Evolutionary conservation across 2,113 vertebrate species (phyloP), one percentile per base, ranked within the genome.

Genomic region (Psophia crepitans): DNA sequence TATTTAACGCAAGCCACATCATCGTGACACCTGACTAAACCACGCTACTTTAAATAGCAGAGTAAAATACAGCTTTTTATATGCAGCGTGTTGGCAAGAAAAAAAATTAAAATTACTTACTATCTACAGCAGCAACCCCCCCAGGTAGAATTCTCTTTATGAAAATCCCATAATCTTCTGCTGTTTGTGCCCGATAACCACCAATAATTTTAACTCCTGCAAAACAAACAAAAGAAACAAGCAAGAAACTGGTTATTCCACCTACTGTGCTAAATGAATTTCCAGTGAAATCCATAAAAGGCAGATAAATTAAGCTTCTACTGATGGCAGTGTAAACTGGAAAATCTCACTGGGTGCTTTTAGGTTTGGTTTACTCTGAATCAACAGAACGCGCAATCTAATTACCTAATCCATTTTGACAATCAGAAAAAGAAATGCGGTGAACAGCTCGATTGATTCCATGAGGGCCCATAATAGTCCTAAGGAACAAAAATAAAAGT

Each of bases 141-240:
- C 98, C 98, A 8, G 97, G 97, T 1, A 99, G 97, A 94, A 99
- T 97, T 81, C 98, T 96, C 95, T 99, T 99, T 74, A 99, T 98
- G 95, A 98, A 99, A 96, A 99, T 98, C 19, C 99, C 99, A 80
- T 98, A 99, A 90, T 99, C 98, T 92, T 99, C 99, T 61, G 98
- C 98, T 5, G 98, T 99, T 89, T 97, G 93, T 76, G 98, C 98
- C 58, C 97, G 91, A 97, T 98, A 98, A 44, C 99, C 98, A 33
- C 99, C 99, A 60, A 99, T 98, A 78, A 99, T 98, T 95, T 99
- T 99, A 94, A 99, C 98, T 80, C 99, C 99, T 99, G 94, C 39
- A 90, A 46, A 88, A 76, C 9, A 89, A 90, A 60, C 26, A 78
- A 73, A 85, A 60, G 18, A 73, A 64, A 58, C 26, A 77, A 79